Percentiles rank a stretch among this genome's conserved stretches.
These are phyloP conservation scores for Ctenomys sociabilis DNA, from an alignment of 2,113 vertebrate species.

Conservation along the genomic window DNA sequence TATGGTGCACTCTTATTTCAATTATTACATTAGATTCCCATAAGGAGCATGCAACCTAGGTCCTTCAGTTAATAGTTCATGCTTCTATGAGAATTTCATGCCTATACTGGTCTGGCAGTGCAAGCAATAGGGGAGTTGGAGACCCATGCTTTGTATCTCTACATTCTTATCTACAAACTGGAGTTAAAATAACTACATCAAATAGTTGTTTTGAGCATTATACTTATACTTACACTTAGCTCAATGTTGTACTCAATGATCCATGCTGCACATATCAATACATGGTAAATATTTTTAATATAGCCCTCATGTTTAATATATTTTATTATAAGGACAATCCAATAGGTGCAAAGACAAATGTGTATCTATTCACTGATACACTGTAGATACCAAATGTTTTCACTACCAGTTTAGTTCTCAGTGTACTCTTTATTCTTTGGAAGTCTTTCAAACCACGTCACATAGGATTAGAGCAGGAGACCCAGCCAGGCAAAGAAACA, in stretches of 20 bases:
- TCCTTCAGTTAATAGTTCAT: neutral
- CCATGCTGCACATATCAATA: neutral
- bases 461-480: neutral
- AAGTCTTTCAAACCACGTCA: neutral
- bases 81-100: neutral
- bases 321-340: slow-evolving; percentile 19
- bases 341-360: neutral
- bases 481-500: neutral
- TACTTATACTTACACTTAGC: neutral
- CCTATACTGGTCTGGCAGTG: neutral
- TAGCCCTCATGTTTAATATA: neutral
- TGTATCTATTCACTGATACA: neutral
- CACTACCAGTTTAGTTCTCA: neutral
- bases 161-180: neutral
- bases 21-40: neutral
- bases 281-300: neutral
- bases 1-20: neutral
- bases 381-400: slow-evolving; percentile 34
- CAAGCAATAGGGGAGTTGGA: neutral
- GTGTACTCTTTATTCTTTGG: neutral
- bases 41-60: neutral
- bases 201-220: neutral
- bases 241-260: neutral
- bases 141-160: neutral
- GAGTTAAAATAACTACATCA: neutral